Evolutionary conservation across 2,888 invertebrate genomes (phyloP).

Genomic region (Phytoseiulus persimilis): DNA sequence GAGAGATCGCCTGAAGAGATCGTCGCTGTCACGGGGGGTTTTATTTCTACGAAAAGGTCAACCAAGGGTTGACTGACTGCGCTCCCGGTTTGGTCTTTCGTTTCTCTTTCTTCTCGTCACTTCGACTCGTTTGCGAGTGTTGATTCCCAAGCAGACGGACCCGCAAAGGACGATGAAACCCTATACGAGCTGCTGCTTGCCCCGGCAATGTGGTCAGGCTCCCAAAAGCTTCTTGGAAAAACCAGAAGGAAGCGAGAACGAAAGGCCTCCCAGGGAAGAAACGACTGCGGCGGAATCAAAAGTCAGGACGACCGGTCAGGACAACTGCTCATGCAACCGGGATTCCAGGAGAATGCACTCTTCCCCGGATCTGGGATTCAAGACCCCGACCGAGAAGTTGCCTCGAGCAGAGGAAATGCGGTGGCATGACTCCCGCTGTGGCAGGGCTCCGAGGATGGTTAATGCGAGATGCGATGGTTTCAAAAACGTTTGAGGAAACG

Average conservation of each 20-base stretch:
- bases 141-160: not conserved
- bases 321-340: not conserved
- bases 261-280: not conserved
- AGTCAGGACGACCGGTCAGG: not conserved
- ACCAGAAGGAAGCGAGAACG: not conserved
- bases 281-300: not conserved
- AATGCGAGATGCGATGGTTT: not conserved
- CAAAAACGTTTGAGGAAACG: too few species aligned
- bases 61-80: slow-evolving; percentile 5
- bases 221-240: not conserved
- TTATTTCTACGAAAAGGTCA: not conserved
- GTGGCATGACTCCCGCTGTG: not conserved
- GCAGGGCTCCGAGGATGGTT: not conserved
- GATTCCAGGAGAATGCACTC: not conserved
- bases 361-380: not conserved
- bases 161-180: not conserved
- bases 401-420: not conserved
- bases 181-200: not conserved
- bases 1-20: not conserved
- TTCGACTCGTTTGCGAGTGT: not conserved
- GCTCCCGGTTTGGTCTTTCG: not conserved
- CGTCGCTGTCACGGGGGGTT: not conserved
- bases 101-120: not conserved
- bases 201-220: not conserved
- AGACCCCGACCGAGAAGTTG: not conserved